Evolutionary conservation across 2,113 vertebrate species (phyloP).

Genomic region (Desmodus rotundus): DNA sequence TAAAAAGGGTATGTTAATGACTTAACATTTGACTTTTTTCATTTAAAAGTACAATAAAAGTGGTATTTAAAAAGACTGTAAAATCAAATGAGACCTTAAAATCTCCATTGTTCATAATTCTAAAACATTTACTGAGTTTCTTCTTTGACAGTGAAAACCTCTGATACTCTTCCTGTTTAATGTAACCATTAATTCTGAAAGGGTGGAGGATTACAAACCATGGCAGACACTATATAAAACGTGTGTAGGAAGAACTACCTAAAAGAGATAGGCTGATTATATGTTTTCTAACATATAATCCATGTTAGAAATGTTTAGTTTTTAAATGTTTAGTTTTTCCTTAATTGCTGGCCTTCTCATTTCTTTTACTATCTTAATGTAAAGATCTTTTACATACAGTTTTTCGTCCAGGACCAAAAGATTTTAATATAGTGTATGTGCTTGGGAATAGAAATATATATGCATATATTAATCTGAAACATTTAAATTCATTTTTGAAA

Average conservation of each 20-base stretch:
- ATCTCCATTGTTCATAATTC: not conserved
- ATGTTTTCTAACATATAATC: not conserved
- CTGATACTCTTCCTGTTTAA: not conserved
- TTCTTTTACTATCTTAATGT: not conserved
- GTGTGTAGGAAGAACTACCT: not conserved
- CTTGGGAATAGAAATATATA: not conserved
- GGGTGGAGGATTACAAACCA: not conserved
- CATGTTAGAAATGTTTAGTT: too few relatives aligned
- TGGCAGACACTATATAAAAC: slow-evolving; percentile 31
- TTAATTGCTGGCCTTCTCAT: not conserved
- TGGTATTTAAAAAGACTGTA: not conserved
- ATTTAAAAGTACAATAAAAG: slow-evolving; percentile 26
- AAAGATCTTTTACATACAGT: not conserved
- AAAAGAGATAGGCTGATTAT: not conserved
- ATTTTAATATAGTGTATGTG: not conserved
- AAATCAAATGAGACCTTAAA: slow-evolving; percentile 36
- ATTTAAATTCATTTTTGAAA: slow-evolving; percentile 57
- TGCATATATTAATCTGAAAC: slow-evolving; percentile 34
- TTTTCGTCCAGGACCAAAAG: not conserved
- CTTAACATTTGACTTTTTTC: not conserved
- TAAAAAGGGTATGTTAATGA: not conserved
- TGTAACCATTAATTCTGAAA: slow-evolving; percentile 12
- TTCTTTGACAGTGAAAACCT: not conserved
- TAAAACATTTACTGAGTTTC: not conserved
- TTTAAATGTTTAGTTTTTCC: slow-evolving; percentile 9